Conservation (phyloP, 2,888 invertebrate species). For the Trachelus stipa region DNA sequence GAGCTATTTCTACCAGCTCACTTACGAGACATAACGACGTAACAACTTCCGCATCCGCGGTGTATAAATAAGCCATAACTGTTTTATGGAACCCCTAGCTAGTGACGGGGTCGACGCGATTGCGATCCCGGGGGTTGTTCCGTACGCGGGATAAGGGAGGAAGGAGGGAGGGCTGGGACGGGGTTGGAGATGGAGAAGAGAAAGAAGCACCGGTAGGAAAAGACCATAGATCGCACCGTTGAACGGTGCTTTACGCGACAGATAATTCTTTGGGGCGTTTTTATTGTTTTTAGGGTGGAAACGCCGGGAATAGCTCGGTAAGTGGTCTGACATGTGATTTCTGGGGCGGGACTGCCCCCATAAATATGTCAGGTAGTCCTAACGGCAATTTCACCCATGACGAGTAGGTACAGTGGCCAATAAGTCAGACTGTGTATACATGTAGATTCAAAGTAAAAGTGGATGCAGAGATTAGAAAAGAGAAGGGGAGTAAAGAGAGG, state of each 20-base stretch:
- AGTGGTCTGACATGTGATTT: constrained; percentile 40
- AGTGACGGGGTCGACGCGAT: constrained; percentile 22
- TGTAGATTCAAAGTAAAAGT: no score
- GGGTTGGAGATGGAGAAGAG: constrained; percentile 17
- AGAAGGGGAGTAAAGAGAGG: not conserved
- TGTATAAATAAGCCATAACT: constrained; percentile 60
- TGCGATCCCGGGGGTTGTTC: constrained; percentile 25
- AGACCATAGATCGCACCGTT: constrained; percentile 24
- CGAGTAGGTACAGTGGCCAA: no score
- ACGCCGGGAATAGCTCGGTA: constrained; percentile 37
- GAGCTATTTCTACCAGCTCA: no score
- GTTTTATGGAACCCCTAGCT: constrained; percentile 50
- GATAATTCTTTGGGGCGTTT: constrained; percentile 51
- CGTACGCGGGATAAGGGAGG: constrained; percentile 19
- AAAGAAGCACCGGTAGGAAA: constrained; percentile 31
- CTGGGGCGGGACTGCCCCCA: constrained; percentile 29
- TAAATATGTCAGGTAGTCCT: constrained; percentile 34
- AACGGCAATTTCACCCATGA: no score
- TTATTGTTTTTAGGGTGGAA: constrained; percentile 44
- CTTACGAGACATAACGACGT: constrained; percentile 37
- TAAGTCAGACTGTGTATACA: no score
- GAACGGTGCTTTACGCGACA: constrained; percentile 42
- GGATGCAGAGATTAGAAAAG: not conserved
- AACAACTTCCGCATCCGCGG: constrained; percentile 47
- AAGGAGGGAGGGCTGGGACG: constrained; percentile 14